Evolutionary conservation across 53 echinoderm and acorn worm genomes (phyloP).

Genomic region (Stichopus horrens): DNA sequence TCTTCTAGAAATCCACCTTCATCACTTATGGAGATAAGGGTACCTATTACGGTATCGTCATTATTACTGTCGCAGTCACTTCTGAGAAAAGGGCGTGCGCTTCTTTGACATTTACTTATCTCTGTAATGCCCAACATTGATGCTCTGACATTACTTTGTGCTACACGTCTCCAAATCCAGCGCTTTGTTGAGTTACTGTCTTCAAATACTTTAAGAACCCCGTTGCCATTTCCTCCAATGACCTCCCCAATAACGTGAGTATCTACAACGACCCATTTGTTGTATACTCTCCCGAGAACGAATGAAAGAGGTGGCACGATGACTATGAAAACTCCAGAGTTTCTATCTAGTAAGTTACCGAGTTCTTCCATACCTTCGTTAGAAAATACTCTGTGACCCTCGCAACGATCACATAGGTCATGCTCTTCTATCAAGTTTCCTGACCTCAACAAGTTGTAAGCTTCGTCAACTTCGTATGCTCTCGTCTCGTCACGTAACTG

Average conservation of each 20-base stretch:
- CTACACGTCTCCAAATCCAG: constrained; percentile 19
- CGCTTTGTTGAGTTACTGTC: constrained; percentile 3
- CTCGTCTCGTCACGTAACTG: not conserved
- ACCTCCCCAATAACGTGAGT: constrained; percentile 26
- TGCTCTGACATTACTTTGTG: constrained; percentile 24
- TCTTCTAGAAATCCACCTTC: too few relatives aligned
- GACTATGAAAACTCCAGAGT: not conserved
- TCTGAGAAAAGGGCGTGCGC: not conserved
- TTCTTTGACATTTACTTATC: constrained; percentile 3
- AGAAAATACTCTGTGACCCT: constrained; percentile 28
- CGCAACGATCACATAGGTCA: not conserved
- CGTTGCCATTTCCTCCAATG: constrained; percentile 16
- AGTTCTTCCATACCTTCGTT: constrained; percentile 15
- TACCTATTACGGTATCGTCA: too few relatives aligned
- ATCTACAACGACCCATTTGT: constrained; percentile 19
- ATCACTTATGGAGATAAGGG: too few relatives aligned
- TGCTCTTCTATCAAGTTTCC: constrained; percentile 19
- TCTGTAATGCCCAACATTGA: constrained; percentile 21
- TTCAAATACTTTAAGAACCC: not conserved
- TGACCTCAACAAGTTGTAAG: constrained; percentile 5
- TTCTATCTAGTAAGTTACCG: not conserved
- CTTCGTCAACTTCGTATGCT: not conserved
- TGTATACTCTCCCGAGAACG: not conserved
- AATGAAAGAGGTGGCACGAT: constrained; percentile 8
- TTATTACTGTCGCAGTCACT: too few relatives aligned